Evolutionary conservation across 2,113 vertebrate species (phyloP).

Genomic region (Poecilia latipinna): DNA sequence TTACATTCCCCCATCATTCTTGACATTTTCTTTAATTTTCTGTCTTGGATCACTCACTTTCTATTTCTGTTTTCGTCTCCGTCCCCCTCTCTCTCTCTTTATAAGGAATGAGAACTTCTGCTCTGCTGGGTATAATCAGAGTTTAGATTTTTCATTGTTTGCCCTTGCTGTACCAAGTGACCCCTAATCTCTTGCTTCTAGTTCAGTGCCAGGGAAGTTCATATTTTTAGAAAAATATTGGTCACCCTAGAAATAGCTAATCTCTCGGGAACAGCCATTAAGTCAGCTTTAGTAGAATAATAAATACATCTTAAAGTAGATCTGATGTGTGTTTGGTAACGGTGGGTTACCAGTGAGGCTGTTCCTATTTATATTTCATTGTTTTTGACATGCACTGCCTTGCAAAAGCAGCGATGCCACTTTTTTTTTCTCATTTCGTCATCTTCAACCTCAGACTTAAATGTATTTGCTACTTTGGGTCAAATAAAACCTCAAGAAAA

Average conservation of each 20-base stretch:
- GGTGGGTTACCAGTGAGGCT: neutral
- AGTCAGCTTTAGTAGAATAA: slow-evolving; percentile 10
- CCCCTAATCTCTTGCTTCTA: slow-evolving; percentile 59
- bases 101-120: slow-evolving; percentile 66
- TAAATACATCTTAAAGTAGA: slow-evolving; percentile 1
- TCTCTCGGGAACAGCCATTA: neutral
- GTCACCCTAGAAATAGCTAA: slow-evolving; percentile 45
- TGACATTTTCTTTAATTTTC: slow-evolving; percentile 5
- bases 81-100: slow-evolving; percentile 48
- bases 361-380: neutral
- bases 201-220: slow-evolving; percentile 38
- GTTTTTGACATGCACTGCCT: neutral
- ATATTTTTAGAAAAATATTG: slow-evolving; percentile 35
- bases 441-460: neutral
- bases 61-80: neutral
- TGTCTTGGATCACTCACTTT: neutral
- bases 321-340: neutral
- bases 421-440: neutral
- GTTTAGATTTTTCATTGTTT: slow-evolving; percentile 58
- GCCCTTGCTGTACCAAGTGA: slow-evolving; percentile 56
- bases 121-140: slow-evolving; percentile 54
- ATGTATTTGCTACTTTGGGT: neutral
- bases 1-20: slow-evolving; percentile 4
- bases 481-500: no score
- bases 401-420: neutral